phyloP scores from a whole-genome alignment of 2,888 invertebrate genomes.

The Amphipyra berbera region DNA sequence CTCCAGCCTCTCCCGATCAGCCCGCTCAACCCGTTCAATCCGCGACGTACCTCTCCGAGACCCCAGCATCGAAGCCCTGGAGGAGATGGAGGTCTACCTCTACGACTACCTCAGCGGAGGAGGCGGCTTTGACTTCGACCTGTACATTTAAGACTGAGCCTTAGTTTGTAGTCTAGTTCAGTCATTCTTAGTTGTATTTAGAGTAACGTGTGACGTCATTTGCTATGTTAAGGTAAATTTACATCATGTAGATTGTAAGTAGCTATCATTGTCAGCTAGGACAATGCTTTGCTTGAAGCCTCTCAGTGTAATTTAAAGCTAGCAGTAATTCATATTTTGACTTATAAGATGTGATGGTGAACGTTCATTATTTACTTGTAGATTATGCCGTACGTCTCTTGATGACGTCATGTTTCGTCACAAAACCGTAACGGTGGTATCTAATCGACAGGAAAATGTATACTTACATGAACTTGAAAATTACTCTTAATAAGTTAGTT shows the following conservation, averaged over 20 bases:
- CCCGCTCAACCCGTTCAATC: slow-evolving; percentile 77
- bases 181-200: slow-evolving; percentile 46
- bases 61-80: slow-evolving; percentile 85
- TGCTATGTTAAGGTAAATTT: slow-evolving; percentile 7
- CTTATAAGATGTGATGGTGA: no score
- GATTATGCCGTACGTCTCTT: no score
- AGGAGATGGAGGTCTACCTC: slow-evolving; percentile 90
- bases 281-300: no score
- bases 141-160: slow-evolving; percentile 75
- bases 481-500: no score
- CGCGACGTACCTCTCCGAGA: slow-evolving; percentile 79
- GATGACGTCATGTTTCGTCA: no score
- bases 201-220: slow-evolving; percentile 17
- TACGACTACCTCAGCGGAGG: slow-evolving; percentile 91
- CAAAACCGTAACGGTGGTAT: no score
- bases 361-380: no score
- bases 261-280: background rate
- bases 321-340: no score
- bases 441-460: no score
- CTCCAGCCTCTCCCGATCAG: slow-evolving; percentile 82
- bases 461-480: no score
- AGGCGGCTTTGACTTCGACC: slow-evolving; percentile 89
- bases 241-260: background rate
- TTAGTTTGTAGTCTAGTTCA: slow-evolving; percentile 48
- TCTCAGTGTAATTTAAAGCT: no score